phyloP scores from a whole-genome alignment of 2,888 invertebrate species.

The Ormyrus rosae region DNA sequence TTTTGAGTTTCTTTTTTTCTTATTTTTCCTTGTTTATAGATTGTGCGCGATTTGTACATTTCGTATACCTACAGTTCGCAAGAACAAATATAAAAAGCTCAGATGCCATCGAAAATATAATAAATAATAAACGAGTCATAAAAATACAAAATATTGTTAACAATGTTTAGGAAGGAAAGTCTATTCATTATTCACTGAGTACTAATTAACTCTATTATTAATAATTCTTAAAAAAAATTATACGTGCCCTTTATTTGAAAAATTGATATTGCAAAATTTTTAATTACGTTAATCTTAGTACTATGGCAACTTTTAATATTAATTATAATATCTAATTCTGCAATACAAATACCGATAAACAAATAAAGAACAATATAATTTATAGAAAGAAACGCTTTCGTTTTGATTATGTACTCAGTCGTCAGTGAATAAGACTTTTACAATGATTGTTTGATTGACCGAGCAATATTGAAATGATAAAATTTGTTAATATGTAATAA shows the following conservation, averaged over 20 bases:
- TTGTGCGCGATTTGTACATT: conserved; percentile 53
- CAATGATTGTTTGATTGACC: background rate
- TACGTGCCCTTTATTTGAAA: conserved; percentile 15
- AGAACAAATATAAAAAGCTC: conserved; percentile 31
- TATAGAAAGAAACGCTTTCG: background rate
- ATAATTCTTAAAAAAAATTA: background rate
- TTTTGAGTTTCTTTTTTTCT: conserved; percentile 9
- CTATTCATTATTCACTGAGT: conserved; percentile 18
- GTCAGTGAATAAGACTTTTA: background rate
- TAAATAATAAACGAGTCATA: conserved; percentile 46
- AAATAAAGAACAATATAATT: conserved; percentile 15
- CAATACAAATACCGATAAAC: conserved; percentile 25
- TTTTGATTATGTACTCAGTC: conserved; percentile 18
- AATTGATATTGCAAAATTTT: conserved; percentile 43
- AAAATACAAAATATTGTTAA: conserved; percentile 32
- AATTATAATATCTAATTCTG: conserved; percentile 27
- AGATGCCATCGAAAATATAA: conserved; percentile 36
- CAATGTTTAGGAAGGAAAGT: background rate
- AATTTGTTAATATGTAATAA: no score
- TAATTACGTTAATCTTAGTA: conserved; percentile 31
- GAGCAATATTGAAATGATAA: conserved; percentile 11
- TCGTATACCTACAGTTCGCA: conserved; percentile 27
- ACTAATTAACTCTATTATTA: conserved; percentile 26
- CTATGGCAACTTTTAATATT: conserved; percentile 44
- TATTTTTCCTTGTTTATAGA: conserved; percentile 13